These are phyloP conservation scores for Protonemura montana DNA, from an alignment of 2,888 invertebrate species.

Conservation along the genomic window DNA sequence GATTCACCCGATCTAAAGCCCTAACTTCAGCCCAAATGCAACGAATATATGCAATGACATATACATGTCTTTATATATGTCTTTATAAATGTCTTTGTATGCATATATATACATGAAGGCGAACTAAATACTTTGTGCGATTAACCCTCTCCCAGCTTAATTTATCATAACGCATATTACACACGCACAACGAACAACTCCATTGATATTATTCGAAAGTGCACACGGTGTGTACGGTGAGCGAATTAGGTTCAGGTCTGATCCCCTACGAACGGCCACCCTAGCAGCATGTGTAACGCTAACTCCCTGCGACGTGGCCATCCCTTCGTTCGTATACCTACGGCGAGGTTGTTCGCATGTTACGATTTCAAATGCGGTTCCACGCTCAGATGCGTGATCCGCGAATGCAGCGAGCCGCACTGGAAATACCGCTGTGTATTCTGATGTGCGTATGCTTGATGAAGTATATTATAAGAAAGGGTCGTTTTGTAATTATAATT, in stretches of 20 bases:
- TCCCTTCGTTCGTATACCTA: no score
- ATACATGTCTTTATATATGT: no score
- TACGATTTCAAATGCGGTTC: slow-evolving; percentile 2
- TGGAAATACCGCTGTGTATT: background rate
- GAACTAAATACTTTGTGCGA: slow-evolving; percentile 9
- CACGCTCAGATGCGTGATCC: background rate
- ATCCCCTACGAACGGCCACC: background rate
- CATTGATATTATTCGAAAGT: slow-evolving; percentile 8
- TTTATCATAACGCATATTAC: background rate
- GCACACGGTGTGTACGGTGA: background rate
- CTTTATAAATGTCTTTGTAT: no score
- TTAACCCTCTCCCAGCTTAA: background rate
- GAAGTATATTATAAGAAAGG: background rate
- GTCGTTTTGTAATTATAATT: background rate
- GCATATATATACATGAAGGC: no score
- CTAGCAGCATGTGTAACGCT: background rate
- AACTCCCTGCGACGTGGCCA: background rate
- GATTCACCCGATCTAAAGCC: no score
- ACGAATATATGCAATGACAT: no score
- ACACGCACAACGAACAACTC: background rate
- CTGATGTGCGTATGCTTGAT: background rate
- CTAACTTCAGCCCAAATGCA: no score
- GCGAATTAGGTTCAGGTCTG: background rate
- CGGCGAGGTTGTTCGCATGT: slow-evolving; percentile 15
- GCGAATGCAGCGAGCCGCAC: background rate